phyloP scores from a whole-genome alignment of 2,888 invertebrate genomes.

The Pandemis heparana region DNA sequence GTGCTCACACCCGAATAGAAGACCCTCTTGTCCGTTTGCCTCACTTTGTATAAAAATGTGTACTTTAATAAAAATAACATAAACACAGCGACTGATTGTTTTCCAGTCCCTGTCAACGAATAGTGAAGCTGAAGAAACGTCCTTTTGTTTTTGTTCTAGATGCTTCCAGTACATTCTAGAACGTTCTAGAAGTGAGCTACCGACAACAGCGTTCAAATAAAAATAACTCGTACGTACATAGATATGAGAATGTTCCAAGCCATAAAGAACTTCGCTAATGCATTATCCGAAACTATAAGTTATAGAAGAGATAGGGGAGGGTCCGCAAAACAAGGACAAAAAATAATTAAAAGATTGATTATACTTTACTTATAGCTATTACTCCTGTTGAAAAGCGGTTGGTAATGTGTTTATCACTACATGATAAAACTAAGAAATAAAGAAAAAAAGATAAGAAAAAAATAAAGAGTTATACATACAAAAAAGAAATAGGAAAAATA shows the following conservation, averaged over 20 bases:
- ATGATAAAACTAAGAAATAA: too few relatives aligned
- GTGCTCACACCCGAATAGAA: too few relatives aligned
- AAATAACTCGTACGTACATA: constrained; percentile 65
- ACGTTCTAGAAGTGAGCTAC: constrained; percentile 21
- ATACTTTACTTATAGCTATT: not conserved
- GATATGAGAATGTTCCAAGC: constrained; percentile 76
- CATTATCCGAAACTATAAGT: constrained; percentile 85
- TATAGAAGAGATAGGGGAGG: constrained; percentile 79
- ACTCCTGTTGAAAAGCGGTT: not conserved
- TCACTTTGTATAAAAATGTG: not conserved
- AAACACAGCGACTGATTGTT: too few relatives aligned
- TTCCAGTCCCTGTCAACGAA: too few relatives aligned
- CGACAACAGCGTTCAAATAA: constrained; percentile 52
- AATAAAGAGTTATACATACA: too few relatives aligned
- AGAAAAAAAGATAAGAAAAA: too few relatives aligned
- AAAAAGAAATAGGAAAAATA: too few relatives aligned
- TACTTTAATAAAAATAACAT: too few relatives aligned
- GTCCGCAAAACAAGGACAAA: constrained; percentile 56
- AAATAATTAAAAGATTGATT: constrained; percentile 47
- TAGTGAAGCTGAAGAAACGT: too few relatives aligned
- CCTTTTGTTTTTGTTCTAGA: not conserved
- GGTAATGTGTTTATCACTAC: too few relatives aligned
- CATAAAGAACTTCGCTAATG: constrained; percentile 84
- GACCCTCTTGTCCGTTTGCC: too few relatives aligned
- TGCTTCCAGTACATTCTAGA: constrained; percentile 4